Evolutionary conservation across 64 coral and sea anemone genomes (phyloP).

Genomic region (Trachythela sp.): DNA sequence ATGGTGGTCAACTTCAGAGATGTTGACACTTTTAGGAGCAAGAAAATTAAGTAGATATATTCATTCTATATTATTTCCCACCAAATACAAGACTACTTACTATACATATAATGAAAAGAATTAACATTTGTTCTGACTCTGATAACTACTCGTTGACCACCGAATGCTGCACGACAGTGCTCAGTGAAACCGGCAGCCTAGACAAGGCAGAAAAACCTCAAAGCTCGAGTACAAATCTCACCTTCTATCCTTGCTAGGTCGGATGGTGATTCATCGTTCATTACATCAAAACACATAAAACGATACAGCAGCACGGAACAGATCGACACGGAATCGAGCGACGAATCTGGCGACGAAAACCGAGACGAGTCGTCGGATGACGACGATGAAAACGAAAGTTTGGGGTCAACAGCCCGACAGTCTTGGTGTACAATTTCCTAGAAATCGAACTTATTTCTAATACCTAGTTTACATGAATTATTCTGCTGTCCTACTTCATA

Average conservation of each 20-base stretch:
- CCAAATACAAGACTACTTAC: no score
- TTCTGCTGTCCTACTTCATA: no score
- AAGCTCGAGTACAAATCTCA: background rate
- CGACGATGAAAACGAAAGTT: slow-evolving; percentile 53
- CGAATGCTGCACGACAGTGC: no score
- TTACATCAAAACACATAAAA: slow-evolving; percentile 76
- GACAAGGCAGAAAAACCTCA: no score
- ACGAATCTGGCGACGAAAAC: slow-evolving; percentile 58
- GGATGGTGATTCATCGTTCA: slow-evolving; percentile 67
- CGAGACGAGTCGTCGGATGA: slow-evolving; percentile 59
- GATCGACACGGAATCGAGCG: slow-evolving; percentile 85
- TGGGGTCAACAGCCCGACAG: background rate
- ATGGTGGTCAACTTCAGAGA: no score
- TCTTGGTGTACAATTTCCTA: slow-evolving; percentile 95
- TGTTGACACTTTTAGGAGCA: no score
- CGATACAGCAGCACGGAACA: slow-evolving; percentile 65
- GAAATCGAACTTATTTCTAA: background rate
- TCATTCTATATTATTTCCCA: no score
- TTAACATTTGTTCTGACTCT: no score
- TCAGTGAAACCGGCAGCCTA: no score
- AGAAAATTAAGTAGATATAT: no score
- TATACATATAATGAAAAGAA: no score
- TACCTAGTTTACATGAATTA: background rate
- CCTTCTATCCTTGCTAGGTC: slow-evolving; percentile 24
- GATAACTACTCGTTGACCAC: no score